phyloP scores from a whole-genome alignment of 2,797 vertebrate species.

The Gephyroberyx darwinii region DNA sequence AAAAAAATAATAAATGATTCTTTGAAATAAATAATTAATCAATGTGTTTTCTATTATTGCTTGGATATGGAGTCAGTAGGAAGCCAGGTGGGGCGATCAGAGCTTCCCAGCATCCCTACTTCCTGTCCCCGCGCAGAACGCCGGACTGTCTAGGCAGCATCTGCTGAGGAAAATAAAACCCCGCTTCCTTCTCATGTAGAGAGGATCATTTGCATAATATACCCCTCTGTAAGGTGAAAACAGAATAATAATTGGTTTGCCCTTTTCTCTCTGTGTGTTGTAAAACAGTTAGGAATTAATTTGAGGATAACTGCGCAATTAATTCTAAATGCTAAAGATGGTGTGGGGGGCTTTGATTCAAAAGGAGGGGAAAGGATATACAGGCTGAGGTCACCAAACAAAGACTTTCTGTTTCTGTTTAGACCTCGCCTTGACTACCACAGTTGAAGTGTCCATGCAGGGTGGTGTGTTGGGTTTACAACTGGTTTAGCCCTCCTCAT shows the following conservation, averaged over 20 bases:
- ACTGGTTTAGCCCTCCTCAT: conserved; percentile 56
- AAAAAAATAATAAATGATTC: conserved; percentile 51
- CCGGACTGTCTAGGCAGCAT: conserved; percentile 81
- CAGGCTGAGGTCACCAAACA: conserved; percentile 77
- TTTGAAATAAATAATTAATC: conserved; percentile 77
- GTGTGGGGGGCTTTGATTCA: conserved; percentile 75
- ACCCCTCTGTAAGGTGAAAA: conserved; percentile 89
- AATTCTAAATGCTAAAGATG: conserved; percentile 88
- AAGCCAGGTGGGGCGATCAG: conserved; percentile 81
- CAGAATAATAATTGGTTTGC: conserved; percentile 90
- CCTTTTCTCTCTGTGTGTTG: conserved; percentile 89
- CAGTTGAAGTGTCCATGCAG: conserved; percentile 47
- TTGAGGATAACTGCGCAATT: conserved; percentile 89
- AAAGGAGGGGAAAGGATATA: conserved; percentile 73
- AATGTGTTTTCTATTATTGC: conserved; percentile 78
- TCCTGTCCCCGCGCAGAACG: conserved; percentile 75
- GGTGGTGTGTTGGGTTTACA: conserved; percentile 51
- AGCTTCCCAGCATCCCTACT: conserved; percentile 78
- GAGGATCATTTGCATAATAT: conserved; percentile 88
- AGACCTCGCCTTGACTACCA: conserved; percentile 53
- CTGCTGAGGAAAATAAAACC: conserved; percentile 85
- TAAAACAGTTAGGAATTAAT: conserved; percentile 92
- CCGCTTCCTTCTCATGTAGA: conserved; percentile 84
- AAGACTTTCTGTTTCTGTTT: conserved; percentile 68
- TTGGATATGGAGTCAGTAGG: conserved; percentile 76